These are phyloP conservation scores for Clarias macrocephalus DNA, from an alignment of 2,113 vertebrate genomes.

Conservation along the genomic window DNA sequence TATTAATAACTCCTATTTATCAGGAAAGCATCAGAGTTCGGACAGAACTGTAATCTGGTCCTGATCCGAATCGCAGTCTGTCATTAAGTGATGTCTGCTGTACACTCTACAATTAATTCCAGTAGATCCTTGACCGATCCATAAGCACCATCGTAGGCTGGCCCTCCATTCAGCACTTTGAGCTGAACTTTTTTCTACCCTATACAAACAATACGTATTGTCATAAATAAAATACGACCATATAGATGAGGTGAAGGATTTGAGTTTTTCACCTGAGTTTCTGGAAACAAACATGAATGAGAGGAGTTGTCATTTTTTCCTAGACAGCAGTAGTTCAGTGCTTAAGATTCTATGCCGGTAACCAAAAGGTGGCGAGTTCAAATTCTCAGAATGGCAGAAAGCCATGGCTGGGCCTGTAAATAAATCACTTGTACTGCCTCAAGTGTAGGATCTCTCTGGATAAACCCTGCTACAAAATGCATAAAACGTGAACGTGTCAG, in stretches of 20 bases:
- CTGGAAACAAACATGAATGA: background rate
- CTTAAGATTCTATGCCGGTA: background rate
- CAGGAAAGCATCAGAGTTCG: too few species aligned
- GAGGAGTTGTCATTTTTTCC: background rate
- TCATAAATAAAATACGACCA: background rate
- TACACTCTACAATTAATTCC: background rate
- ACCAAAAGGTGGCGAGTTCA: conserved; percentile 6
- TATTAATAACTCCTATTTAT: too few species aligned
- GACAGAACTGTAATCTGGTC: too few species aligned
- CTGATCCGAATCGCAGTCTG: too few species aligned
- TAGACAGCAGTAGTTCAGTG: too few species aligned
- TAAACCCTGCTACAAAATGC: background rate
- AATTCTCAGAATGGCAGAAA: background rate
- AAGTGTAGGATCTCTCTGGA: background rate
- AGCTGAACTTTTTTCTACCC: background rate
- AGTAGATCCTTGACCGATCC: background rate
- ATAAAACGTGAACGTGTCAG: background rate
- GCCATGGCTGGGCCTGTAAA: background rate
- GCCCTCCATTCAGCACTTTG: background rate
- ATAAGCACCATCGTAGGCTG: background rate
- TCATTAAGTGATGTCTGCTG: too few species aligned
- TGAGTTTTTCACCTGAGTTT: background rate
- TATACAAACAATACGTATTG: background rate
- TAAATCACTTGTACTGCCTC: background rate
- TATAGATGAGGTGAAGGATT: background rate